A percentile compares a stretch with the other conserved stretches of the same genome.
Evolutionary conservation across 2,113 vertebrate species (phyloP).

Genomic region (Agapornis roseicollis): DNA sequence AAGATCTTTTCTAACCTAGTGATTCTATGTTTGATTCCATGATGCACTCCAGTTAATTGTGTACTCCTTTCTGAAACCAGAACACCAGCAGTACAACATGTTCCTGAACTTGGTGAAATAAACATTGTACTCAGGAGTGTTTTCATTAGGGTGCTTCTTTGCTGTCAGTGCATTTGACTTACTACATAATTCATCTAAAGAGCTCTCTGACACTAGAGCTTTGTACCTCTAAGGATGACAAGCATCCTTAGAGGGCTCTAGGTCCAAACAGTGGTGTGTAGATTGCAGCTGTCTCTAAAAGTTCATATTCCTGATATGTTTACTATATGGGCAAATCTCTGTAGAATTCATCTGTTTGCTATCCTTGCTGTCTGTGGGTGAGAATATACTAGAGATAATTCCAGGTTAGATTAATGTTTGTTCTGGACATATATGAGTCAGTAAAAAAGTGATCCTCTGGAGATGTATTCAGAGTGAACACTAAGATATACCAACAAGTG

Average conservation of each 20-base stretch:
- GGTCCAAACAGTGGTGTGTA: neutral
- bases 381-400: neutral
- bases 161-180: neutral
- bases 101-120: neutral
- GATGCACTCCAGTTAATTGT: neutral
- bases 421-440: neutral
- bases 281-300: neutral
- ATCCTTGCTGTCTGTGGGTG: neutral
- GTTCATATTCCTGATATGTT: neutral
- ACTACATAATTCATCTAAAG: neutral
- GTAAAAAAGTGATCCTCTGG: neutral
- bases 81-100: neutral
- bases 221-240: neutral
- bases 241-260: neutral
- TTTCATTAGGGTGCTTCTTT: neutral
- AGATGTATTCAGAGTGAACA: neutral
- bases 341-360: neutral
- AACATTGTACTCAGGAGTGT: neutral
- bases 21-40: neutral
- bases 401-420: neutral
- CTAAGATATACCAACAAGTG: neutral
- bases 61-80: neutral
- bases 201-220: neutral
- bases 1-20: neutral
- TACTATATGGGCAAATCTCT: neutral